Evolutionary conservation across 2,797 vertebrate genomes (phyloP).

Genomic region (Pangasius krempfi): DNA sequence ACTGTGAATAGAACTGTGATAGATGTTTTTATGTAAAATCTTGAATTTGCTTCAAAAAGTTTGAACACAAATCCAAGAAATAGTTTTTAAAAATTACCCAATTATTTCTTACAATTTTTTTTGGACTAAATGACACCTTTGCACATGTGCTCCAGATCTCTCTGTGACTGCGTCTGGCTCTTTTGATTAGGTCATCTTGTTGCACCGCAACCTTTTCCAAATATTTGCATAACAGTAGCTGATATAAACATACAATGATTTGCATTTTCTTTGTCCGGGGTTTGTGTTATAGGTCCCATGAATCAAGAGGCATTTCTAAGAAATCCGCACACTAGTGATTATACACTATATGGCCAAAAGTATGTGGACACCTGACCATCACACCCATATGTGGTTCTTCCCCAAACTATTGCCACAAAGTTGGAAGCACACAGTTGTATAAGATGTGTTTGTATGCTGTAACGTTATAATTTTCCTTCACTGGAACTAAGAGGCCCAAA

Average conservation of each 20-base stretch:
- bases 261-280: constrained; percentile 3
- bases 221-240: constrained; percentile 32
- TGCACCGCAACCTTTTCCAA: constrained; percentile 33
- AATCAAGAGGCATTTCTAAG: neutral
- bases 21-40: neutral
- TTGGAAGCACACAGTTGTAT: neutral
- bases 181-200: neutral
- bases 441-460: too few relatives aligned
- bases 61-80: neutral
- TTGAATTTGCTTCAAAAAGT: neutral
- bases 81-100: neutral
- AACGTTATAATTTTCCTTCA: neutral
- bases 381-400: neutral
- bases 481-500: neutral
- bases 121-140: neutral
- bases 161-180: neutral
- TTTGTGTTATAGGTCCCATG: neutral
- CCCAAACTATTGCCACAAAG: neutral
- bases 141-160: neutral
- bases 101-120: too few relatives aligned
- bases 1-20: neutral
- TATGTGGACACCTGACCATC: neutral
- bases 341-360: neutral
- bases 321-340: neutral
- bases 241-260: constrained; percentile 11